Evolutionary conservation across 2,113 vertebrate genomes (phyloP).

Genomic region (Oncorhynchus nerka): DNA sequence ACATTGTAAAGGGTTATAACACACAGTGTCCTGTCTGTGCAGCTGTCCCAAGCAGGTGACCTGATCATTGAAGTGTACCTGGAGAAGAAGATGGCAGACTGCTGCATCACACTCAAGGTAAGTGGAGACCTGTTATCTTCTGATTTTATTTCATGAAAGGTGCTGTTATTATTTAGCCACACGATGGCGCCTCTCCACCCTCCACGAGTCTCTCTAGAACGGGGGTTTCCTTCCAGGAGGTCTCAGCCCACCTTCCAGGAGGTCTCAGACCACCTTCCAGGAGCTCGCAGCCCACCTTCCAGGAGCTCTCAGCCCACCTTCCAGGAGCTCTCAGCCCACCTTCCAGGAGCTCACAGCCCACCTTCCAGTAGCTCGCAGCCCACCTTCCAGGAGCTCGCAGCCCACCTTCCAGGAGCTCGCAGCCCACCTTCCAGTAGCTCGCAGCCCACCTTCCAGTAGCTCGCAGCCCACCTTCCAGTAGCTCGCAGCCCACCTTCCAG

Average conservation of each 20-base stretch:
- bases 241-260: neutral
- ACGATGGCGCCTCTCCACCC: constrained; percentile 13
- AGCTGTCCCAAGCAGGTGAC: constrained; percentile 96
- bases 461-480: neutral
- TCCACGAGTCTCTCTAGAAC: constrained; percentile 13
- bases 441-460: no score
- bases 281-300: no score
- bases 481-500: neutral
- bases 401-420: no score
- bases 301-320: no score
- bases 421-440: no score
- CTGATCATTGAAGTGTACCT: constrained; percentile 96
- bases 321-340: no score
- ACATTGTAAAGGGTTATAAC: no score
- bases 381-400: no score
- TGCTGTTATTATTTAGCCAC: constrained; percentile 11
- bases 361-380: no score
- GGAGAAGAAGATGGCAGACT: constrained; percentile 89
- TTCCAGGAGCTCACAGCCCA: no score
- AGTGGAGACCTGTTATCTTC: constrained; percentile 29
- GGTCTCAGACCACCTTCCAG: no score
- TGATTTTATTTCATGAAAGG: neutral
- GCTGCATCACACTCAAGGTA: constrained; percentile 94
- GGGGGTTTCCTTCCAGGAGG: neutral
- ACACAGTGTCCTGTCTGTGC: neutral